phyloP scores from a whole-genome alignment of 2,888 invertebrate species.

The Ormyrus rosae region DNA sequence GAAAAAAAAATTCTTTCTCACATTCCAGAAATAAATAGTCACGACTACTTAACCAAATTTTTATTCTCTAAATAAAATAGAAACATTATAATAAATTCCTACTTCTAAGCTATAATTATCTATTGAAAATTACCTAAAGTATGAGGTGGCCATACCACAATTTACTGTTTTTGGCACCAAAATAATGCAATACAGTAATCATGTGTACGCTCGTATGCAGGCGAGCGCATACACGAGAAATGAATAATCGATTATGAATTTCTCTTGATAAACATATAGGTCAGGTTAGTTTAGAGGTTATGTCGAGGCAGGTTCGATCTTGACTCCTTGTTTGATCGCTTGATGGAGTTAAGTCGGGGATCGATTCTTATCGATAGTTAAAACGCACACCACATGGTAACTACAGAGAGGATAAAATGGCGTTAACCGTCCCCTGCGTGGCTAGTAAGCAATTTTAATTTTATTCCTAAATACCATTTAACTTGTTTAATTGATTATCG shows the following conservation, averaged over 20 bases:
- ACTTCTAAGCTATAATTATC: conserved; percentile 4
- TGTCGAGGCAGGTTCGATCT: conserved; percentile 27
- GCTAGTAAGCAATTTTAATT: conserved; percentile 71
- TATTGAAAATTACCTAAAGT: conserved; percentile 69
- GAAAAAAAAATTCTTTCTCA: conserved; percentile 33
- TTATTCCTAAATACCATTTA: conserved; percentile 43
- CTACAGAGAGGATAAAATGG: conserved; percentile 71
- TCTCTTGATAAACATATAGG: neutral
- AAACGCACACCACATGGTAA: conserved; percentile 69
- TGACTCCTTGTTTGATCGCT: too few relatives aligned
- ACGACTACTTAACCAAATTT: neutral
- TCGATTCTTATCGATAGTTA: conserved; percentile 53
- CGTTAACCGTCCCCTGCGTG: conserved; percentile 74
- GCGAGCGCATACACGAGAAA: conserved; percentile 12
- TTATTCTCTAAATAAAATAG: neutral
- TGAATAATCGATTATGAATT: conserved; percentile 43
- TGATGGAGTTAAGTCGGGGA: conserved; percentile 2
- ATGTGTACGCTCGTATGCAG: conserved; percentile 46
- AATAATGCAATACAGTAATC: conserved; percentile 50
- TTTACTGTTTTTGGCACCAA: conserved; percentile 40
- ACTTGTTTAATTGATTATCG: neutral
- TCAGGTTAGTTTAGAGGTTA: conserved; percentile 44
- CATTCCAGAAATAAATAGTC: conserved; percentile 1
- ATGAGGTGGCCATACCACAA: conserved; percentile 71
- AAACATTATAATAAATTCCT: neutral